A percentile compares a stretch with the other conserved stretches of the same genome.
These are phyloP conservation scores for Sclerurus mexicanus DNA, from an alignment of 2,113 vertebrate species.

Conservation along the genomic window DNA sequence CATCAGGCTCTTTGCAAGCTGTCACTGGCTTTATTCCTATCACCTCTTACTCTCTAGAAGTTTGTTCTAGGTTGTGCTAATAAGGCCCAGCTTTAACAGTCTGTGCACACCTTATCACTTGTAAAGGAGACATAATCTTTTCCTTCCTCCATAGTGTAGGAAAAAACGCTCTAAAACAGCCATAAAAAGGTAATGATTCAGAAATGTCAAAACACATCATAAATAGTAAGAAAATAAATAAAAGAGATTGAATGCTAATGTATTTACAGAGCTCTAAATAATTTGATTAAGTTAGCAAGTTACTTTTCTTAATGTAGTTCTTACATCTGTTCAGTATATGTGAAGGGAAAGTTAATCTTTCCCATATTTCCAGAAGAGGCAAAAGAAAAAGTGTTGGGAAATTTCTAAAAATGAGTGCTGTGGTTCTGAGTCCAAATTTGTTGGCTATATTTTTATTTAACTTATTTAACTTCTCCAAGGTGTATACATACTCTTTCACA, in stretches of 20 bases:
- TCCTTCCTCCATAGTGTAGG: background rate
- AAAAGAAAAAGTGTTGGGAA: background rate
- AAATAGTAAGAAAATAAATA: background rate
- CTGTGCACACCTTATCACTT: background rate
- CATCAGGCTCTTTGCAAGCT: background rate
- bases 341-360: background rate
- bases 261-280: background rate
- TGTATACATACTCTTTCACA: background rate
- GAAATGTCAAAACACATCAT: background rate
- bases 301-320: background rate
- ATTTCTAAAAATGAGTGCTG: background rate
- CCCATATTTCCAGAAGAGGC: background rate
- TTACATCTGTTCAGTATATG: background rate
- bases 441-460: background rate
- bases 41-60: background rate
- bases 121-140: background rate
- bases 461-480: background rate
- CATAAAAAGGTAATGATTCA: background rate
- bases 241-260: background rate
- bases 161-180: background rate
- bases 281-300: background rate
- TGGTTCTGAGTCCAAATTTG: background rate
- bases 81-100: background rate
- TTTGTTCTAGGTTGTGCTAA: background rate
- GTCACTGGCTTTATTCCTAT: background rate